These are phyloP conservation scores for Micromys minutus DNA, from an alignment of 2,113 vertebrate genomes.

Conservation along the genomic window DNA sequence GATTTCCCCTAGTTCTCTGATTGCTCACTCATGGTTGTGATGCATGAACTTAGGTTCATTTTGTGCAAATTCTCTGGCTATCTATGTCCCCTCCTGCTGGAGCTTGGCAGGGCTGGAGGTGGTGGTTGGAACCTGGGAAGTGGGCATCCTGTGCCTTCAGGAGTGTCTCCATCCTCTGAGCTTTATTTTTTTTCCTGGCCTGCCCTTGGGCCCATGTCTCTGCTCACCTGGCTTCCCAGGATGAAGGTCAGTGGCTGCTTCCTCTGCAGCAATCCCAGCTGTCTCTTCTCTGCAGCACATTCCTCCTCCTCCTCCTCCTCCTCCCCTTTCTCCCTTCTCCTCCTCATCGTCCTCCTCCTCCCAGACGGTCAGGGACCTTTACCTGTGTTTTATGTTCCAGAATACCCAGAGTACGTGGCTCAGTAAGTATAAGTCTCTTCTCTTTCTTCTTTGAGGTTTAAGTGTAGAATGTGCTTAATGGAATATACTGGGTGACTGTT, in stretches of 20 bases:
- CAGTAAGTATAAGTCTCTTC: slow-evolving; percentile 40
- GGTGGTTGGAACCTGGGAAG: neutral
- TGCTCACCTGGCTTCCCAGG: neutral
- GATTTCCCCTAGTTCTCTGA: neutral
- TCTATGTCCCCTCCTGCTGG: neutral
- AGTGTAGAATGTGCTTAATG: neutral
- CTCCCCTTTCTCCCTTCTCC: neutral
- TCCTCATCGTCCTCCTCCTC: neutral
- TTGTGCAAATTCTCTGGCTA: neutral
- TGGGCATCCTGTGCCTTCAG: accelerated
- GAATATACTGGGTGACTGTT: neutral
- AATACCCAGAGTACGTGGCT: neutral
- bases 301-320: accelerated
- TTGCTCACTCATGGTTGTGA: neutral
- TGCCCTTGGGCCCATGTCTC: neutral
- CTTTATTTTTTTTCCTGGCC: neutral
- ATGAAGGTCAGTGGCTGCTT: neutral
- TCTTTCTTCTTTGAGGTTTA: neutral
- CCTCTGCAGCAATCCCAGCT: neutral
- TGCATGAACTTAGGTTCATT: slow-evolving; percentile 1
- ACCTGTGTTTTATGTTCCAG: neutral
- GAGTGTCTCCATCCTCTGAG: neutral
- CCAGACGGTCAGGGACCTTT: neutral
- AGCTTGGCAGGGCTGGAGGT: neutral
- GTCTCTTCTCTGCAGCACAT: neutral